Base-by-base conservation (phyloP, 35 echinoderm and acorn worm genomes). In the Nesometra sesokonis region DNA sequence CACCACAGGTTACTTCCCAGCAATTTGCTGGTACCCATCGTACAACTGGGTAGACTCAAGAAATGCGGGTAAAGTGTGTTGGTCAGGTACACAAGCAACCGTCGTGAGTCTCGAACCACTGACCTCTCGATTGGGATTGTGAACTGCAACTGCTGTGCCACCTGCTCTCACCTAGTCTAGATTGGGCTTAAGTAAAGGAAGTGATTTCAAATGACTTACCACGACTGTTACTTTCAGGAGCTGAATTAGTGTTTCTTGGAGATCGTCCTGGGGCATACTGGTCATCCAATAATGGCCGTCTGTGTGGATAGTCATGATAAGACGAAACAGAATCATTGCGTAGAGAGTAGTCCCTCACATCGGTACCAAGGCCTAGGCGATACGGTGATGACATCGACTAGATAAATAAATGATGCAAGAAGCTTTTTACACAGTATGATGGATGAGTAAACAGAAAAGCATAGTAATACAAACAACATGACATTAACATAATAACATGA, bases 211-310 rank as follows among this genome's bases (percentile, higher is more conserved):
- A n/a, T n/a, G 27, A 29, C 87, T 80, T 78, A 97, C 94, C 94
- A 93, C 91, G 93, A 36, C 91, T 97, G 77, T 89, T 97, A 86
- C 88, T 97, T 30, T 97, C 94, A 82, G 94, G 91, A 31, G 89
- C 91, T 35, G 91, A 39, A 33, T 77, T 85, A 3, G 90, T 88
- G 32, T 82, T 82, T 17, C 79, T 83, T 46, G 88, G 85, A 0
- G 86, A 57, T 77, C 77, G 88, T 29, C 78, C 57, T 37, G 40
- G 57, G 29, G 90, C 67, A 77, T 39, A 80, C 40, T 90, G 85
- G 46, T 93, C 92, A 82, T 82, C 52, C 34, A 90, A 47, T 34
- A 93, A 82, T 46, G 92, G 88, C 81, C 85, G 77, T 33, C 39
- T 35, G 0, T 85, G 37, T 3, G 94, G 94, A 84, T 93, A 97